Evolutionary conservation across 2,888 invertebrate genomes (phyloP).

Genomic region (Drosophila aldrichi): DNA sequence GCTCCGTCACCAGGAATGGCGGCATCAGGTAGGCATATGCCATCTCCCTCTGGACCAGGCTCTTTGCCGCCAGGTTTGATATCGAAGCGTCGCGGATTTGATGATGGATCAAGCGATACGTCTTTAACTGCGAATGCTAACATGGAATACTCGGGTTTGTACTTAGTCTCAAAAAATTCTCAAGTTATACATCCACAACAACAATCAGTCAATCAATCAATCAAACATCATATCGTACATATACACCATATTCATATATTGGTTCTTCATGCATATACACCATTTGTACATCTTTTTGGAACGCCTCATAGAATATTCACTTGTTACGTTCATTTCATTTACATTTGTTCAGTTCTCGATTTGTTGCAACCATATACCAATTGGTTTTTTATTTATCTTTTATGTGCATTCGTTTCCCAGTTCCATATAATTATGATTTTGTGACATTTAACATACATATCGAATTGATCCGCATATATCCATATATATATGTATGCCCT

Average conservation of each 20-base stretch:
- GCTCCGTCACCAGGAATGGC: conserved; percentile 94
- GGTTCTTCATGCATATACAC: conserved; percentile 38
- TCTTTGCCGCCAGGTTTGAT: conserved; percentile 91
- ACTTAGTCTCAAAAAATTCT: conserved; percentile 68
- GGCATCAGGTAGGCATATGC: conserved; percentile 89
- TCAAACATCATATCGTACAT: conserved; percentile 41
- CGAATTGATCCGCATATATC: conserved; percentile 2
- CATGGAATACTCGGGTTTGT: conserved; percentile 93
- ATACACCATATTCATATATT: conserved; percentile 48
- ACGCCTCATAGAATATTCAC: conserved; percentile 36
- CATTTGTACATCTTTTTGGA: conserved; percentile 44
- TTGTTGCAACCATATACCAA: conserved; percentile 34
- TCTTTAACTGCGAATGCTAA: conserved; percentile 93
- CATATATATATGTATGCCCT: conserved; percentile 13
- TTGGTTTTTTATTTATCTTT: conserved; percentile 29
- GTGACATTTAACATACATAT: conserved; percentile 14
- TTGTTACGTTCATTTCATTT: background rate
- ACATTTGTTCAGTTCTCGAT: conserved; percentile 22
- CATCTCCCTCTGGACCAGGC: conserved; percentile 94
- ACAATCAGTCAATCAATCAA: conserved; percentile 34
- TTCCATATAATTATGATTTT: conserved; percentile 28
- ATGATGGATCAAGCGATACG: conserved; percentile 93
- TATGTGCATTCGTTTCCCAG: conserved; percentile 20
- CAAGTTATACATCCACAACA: conserved; percentile 49
- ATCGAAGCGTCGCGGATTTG: conserved; percentile 89